A percentile compares a stretch with the other conserved stretches of the same genome.
These are phyloP conservation scores for Vombatus ursinus DNA, from an alignment of 2,113 vertebrate genomes.

Conservation along the genomic window DNA sequence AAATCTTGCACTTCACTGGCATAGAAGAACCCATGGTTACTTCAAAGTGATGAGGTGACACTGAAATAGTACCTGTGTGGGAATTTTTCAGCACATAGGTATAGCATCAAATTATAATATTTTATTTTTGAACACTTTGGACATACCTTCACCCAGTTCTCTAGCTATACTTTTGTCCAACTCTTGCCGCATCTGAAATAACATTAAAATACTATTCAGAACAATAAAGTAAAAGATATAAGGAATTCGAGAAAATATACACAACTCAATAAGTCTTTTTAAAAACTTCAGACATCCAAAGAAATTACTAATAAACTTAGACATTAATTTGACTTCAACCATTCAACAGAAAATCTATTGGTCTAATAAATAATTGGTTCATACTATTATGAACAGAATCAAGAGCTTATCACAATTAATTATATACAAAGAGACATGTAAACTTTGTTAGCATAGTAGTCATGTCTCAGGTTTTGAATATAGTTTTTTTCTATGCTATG, in stretches of 20 bases:
- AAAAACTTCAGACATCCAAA: background rate
- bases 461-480: no score
- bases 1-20: no score
- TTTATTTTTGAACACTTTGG: background rate
- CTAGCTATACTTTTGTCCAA: constrained; percentile 88
- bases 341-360: background rate
- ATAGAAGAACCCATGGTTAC: background rate
- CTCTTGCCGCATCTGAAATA: constrained; percentile 88
- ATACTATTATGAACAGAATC: background rate
- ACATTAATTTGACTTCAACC: background rate
- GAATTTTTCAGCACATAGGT: background rate
- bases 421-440: background rate
- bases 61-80: background rate
- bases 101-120: background rate
- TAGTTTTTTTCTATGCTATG: background rate
- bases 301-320: background rate
- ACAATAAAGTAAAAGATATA: constrained; percentile 30
- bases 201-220: constrained; percentile 51
- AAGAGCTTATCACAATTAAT: background rate
- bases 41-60: background rate
- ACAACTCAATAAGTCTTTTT: constrained; percentile 2
- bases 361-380: background rate
- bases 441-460: background rate
- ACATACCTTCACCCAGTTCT: constrained; percentile 87
- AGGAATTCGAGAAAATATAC: background rate